These are phyloP conservation scores for Anguilla obscura DNA, from an alignment of 2,797 vertebrate genomes.

Conservation along the genomic window DNA sequence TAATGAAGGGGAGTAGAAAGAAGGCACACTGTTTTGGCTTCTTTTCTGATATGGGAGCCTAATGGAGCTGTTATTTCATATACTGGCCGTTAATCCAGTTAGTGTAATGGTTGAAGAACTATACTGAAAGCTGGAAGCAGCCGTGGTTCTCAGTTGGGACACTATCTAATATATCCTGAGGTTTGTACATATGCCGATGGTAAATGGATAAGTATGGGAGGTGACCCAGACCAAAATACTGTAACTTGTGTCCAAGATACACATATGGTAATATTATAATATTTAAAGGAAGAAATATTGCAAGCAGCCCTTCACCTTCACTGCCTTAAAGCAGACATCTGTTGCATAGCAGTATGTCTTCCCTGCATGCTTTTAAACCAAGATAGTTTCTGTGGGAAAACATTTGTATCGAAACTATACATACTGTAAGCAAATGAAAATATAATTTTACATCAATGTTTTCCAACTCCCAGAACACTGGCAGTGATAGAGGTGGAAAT, in stretches of 20 bases:
- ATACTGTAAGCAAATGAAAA: constrained; percentile 56
- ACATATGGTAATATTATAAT: constrained; percentile 45
- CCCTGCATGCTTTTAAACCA: constrained; percentile 2
- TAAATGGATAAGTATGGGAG: neutral
- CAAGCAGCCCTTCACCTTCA: constrained; percentile 36
- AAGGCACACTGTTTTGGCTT: constrained; percentile 1
- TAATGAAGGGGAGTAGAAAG: neutral
- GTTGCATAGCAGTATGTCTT: constrained; percentile 32
- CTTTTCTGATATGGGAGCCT: neutral
- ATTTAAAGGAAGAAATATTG: constrained; percentile 38
- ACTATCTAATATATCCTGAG: neutral
- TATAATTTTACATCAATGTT: constrained; percentile 47
- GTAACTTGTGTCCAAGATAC: constrained; percentile 40
- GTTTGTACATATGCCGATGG: neutral
- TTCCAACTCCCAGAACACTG: constrained; percentile 52
- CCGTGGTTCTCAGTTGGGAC: neutral
- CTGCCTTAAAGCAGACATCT: constrained; percentile 23
- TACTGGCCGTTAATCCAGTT: neutral
- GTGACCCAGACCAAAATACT: neutral
- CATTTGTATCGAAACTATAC: constrained; percentile 20
- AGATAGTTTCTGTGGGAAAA: constrained; percentile 2
- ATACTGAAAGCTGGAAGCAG: neutral
- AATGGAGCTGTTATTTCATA: constrained; percentile 1
- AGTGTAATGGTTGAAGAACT: neutral
- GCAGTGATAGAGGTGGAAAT: constrained; percentile 47